These are phyloP conservation scores for Holothuria glaberrima DNA, from an alignment of 35 echinoderm and acorn worm species.

Conservation along the genomic window DNA sequence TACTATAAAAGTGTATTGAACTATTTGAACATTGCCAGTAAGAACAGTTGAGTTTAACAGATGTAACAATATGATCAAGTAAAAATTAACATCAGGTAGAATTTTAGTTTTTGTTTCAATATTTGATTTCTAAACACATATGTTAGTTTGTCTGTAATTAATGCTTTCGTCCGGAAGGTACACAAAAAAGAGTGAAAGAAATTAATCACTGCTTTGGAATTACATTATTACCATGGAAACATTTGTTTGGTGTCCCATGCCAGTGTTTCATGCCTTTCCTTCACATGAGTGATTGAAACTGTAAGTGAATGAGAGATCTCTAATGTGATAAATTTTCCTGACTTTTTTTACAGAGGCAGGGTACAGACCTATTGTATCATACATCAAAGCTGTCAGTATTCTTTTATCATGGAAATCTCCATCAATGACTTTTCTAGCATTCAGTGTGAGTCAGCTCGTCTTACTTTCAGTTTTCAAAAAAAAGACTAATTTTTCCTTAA, in stretches of 20 bases:
- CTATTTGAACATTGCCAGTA: no score
- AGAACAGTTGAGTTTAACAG: no score
- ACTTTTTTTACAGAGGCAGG: conserved; percentile 42
- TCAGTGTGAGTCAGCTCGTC: conserved; percentile 28
- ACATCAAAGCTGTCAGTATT: conserved; percentile 35
- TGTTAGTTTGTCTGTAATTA: no score
- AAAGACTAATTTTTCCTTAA: no score
- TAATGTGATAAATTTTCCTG: not conserved
- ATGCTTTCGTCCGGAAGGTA: no score
- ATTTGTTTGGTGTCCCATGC: no score
- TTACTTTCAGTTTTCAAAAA: not conserved
- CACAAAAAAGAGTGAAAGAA: not conserved
- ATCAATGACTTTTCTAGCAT: conserved; percentile 39
- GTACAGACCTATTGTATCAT: conserved; percentile 41
- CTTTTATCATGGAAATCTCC: conserved; percentile 51
- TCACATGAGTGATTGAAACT: not conserved
- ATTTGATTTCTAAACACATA: no score
- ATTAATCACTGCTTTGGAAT: not conserved
- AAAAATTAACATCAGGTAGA: no score
- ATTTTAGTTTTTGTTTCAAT: no score
- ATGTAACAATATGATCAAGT: no score
- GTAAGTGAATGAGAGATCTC: not conserved
- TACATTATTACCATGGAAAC: no score
- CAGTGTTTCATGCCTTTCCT: not conserved
- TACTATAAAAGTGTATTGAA: no score